phyloP scores from a whole-genome alignment of 2,888 invertebrate genomes.

The Cryptus armator region DNA sequence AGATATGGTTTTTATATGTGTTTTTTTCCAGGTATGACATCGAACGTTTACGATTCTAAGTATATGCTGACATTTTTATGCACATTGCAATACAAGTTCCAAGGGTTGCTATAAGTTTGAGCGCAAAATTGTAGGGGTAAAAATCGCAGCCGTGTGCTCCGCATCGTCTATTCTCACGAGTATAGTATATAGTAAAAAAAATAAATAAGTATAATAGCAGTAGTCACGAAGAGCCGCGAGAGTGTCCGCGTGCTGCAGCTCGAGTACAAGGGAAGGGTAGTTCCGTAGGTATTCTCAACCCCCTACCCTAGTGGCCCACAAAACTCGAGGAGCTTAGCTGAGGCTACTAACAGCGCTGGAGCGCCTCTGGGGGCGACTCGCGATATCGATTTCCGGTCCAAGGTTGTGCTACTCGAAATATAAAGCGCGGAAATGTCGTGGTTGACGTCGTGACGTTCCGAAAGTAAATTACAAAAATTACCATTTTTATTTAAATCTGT shows the following conservation, averaged over 20 bases:
- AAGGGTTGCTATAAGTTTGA: not conserved
- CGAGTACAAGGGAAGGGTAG: constrained; percentile 4
- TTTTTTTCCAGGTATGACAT: not conserved
- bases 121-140: constrained; percentile 21
- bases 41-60: not conserved
- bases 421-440: constrained; percentile 13
- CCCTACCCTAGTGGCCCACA: constrained; percentile 36
- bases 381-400: constrained; percentile 65
- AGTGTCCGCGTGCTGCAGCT: not conserved
- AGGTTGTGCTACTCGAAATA: constrained; percentile 53
- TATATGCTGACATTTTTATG: not conserved
- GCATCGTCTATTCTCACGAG: not conserved
- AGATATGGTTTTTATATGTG: not conserved
- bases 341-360: constrained; percentile 12
- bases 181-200: not conserved
- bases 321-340: constrained; percentile 50
- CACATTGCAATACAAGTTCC: not conserved
- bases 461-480: not conserved
- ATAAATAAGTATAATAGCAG: constrained; percentile 18
- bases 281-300: constrained; percentile 38
- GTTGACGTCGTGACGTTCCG: constrained; percentile 1
- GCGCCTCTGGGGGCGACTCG: constrained; percentile 36
- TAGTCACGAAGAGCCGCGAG: constrained; percentile 32
- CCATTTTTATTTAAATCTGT: not conserved
- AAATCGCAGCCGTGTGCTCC: constrained; percentile 12